Percentiles rank a stretch among this genome's conserved stretches.
phyloP scores from a whole-genome alignment of 2,888 invertebrate species.

The Patella ulyssiponensis region DNA sequence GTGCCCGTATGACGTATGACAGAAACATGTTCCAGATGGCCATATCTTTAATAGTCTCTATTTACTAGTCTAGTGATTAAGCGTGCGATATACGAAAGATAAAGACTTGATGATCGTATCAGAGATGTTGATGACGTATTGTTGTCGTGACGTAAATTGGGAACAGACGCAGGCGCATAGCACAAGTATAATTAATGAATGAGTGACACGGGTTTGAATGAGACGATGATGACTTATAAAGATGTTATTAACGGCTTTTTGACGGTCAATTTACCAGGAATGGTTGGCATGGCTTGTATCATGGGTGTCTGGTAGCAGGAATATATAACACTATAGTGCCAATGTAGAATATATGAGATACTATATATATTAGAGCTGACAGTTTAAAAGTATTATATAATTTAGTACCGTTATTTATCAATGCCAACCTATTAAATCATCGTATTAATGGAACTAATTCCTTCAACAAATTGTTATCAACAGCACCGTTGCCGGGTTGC shows the following conservation, averaged over 20 bases:
- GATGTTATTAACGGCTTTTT: neutral
- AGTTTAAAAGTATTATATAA: no score
- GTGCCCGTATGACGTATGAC: neutral
- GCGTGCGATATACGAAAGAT: neutral
- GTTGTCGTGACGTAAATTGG: slow-evolving; percentile 1
- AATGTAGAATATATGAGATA: no score
- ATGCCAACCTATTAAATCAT: neutral
- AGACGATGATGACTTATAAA: neutral
- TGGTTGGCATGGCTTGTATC: neutral
- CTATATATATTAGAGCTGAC: no score
- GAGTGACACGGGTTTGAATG: neutral
- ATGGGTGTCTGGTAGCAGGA: no score
- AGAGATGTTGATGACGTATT: neutral
- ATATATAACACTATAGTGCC: no score
- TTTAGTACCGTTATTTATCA: slow-evolving; percentile 4
- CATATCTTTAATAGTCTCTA: no score
- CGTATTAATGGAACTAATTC: no score
- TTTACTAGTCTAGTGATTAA: no score
- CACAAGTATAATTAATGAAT: neutral
- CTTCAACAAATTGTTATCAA: no score
- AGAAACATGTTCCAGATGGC: slow-evolving; percentile 4
- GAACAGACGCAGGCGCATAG: neutral
- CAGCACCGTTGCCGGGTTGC: no score
- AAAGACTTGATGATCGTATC: slow-evolving; percentile 5
- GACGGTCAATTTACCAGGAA: slow-evolving; percentile 11